Conservation (phyloP, 1,140 invertebrate species). For the Drosophila ambigua region DNA sequence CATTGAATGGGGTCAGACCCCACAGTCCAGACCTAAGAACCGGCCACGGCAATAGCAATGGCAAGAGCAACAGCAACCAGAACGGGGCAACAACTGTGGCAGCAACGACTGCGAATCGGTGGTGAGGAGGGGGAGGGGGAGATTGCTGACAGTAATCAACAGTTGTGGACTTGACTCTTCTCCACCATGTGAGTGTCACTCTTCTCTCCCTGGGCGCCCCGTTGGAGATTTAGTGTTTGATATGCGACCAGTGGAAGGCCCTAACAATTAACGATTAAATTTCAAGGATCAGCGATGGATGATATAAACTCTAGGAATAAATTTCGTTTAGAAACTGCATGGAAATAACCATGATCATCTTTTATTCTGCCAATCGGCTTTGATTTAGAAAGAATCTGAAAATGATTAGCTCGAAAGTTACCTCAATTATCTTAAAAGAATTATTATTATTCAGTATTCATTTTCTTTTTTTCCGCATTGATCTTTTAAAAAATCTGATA, state of each 20-base stretch:
- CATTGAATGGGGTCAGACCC: slow-evolving; percentile 74
- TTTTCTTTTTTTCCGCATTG: no score
- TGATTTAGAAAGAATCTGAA: no score
- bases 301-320: not conserved
- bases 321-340: not conserved
- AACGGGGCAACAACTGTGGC: slow-evolving; percentile 25
- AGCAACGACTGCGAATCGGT: slow-evolving; percentile 26
- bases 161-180: slow-evolving; percentile 56
- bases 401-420: no score
- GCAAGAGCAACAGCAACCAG: slow-evolving; percentile 28
- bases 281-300: no score
- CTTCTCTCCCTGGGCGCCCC: slow-evolving; percentile 14
- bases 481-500: no score
- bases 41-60: slow-evolving; percentile 4
- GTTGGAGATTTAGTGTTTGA: slow-evolving; percentile 8
- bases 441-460: no score
- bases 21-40: not conserved
- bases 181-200: slow-evolving; percentile 49
- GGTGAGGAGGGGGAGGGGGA: slow-evolving; percentile 19
- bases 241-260: not conserved
- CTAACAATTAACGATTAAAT: no score
- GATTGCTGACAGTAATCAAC: slow-evolving; percentile 75
- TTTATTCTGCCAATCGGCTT: no score
- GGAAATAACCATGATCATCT: not conserved
- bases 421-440: no score